Evolutionary conservation across 2,113 vertebrate genomes (phyloP).

Genomic region (Furnarius figulus): DNA sequence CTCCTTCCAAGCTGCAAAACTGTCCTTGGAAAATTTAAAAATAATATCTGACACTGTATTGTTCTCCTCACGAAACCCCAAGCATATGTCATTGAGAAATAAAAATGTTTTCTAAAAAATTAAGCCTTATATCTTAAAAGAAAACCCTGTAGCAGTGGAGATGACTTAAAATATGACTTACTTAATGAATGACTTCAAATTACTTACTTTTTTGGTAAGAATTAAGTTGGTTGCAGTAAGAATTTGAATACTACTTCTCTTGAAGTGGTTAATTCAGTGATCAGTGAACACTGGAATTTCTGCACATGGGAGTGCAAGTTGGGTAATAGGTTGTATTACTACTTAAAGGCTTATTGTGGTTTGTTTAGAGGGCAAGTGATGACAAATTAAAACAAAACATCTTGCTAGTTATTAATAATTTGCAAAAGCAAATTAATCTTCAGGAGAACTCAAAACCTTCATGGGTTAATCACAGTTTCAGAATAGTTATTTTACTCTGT

Average conservation of each 20-base stretch:
- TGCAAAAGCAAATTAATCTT: neutral
- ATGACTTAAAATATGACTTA: neutral
- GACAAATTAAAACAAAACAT: neutral
- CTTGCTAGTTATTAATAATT: neutral
- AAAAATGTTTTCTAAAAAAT: neutral
- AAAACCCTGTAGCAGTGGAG: neutral
- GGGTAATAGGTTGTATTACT: neutral
- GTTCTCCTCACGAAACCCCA: neutral
- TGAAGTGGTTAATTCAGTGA: neutral
- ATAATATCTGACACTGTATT: neutral
- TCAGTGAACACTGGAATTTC: neutral
- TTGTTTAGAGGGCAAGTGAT: neutral
- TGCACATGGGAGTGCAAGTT: neutral
- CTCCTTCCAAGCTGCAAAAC: neutral
- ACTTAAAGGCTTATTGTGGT: neutral
- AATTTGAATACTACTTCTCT: neutral
- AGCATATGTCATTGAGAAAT: neutral
- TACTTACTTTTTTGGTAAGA: neutral
- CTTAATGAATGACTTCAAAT: neutral
- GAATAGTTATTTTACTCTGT: neutral
- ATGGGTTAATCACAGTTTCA: neutral
- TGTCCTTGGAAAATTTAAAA: conserved; percentile 36
- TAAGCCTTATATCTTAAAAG: neutral
- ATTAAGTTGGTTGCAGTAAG: neutral
- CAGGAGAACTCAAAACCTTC: neutral